Conservation (phyloP, 2,113 vertebrate species). For the Conger conger region DNA sequence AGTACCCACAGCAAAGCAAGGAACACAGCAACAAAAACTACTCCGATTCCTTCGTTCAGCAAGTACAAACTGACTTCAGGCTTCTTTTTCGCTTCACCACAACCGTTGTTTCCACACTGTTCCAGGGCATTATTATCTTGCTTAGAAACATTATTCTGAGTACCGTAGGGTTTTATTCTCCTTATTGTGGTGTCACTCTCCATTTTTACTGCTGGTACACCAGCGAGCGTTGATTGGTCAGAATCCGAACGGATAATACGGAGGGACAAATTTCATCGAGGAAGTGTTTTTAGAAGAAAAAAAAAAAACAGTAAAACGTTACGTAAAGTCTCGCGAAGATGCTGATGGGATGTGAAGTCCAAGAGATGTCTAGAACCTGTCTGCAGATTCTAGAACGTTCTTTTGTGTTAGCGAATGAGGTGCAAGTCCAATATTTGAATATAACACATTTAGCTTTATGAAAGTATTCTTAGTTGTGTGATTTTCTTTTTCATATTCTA, state of each 20-base stretch:
- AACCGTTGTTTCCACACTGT: slow-evolving; percentile 51
- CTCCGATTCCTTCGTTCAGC: slow-evolving; percentile 63
- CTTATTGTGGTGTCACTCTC: slow-evolving; percentile 69
- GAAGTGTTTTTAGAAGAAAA: background rate
- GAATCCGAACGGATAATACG: slow-evolving; percentile 46
- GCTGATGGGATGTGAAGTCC: background rate
- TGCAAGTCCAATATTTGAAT: no score
- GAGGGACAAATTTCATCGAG: slow-evolving; percentile 60
- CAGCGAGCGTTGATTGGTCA: slow-evolving; percentile 36
- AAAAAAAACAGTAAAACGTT: background rate
- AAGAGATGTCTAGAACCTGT: background rate
- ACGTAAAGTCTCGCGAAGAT: background rate
- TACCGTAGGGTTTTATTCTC: slow-evolving; percentile 56
- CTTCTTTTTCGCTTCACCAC: slow-evolving; percentile 58
- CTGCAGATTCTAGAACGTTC: no score
- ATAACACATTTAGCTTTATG: no score
- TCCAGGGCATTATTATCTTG: slow-evolving; percentile 24
- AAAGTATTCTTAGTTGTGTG: no score
- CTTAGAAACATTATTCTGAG: slow-evolving; percentile 31
- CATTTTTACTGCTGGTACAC: slow-evolving; percentile 60
- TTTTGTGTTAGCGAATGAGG: no score
- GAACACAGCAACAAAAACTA: slow-evolving; percentile 62
- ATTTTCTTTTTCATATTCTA: no score
- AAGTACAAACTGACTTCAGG: slow-evolving; percentile 57
- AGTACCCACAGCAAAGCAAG: slow-evolving; percentile 67